Evolutionary conservation across 1,140 invertebrate species (phyloP), one percentile per base, ranked within the genome.

Genomic region (Sinonovacula constricta): DNA sequence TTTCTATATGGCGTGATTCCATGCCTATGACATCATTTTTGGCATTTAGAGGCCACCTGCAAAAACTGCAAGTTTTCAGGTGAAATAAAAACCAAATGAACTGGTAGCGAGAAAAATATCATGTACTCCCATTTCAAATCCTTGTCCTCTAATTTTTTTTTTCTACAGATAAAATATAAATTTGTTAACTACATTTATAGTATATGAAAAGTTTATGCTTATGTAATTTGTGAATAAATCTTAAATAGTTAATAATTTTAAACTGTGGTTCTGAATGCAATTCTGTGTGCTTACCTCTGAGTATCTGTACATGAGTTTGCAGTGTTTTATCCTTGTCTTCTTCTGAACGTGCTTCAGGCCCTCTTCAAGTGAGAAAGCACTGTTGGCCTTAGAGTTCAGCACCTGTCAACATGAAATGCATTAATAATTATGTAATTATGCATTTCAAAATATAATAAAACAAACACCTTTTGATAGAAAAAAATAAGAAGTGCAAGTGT

Each of bases 301-400:
- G 33, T 57, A 76, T 67, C 72, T 67, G 63, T 76, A 76, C 72
- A 76, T 76, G 7, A 76, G 62, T 59, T 76, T 76, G 33, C 72
- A 76, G 51, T 76, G 33, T 59, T 76, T 76, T 3, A 76, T 62
- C 28, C 67, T 76, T 28, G 57, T 66, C 7, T 62, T 68, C 51
- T 76, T 76, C 36, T 67, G 62, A n/a, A 76, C 30, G 15, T 76
- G 72, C 14, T 39, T 1, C 22, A 76, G 72, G 10, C 72, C 72
- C 45, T 76, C 62, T 15, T 76, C 62, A 28, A 76, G 39, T 15
- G 62, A 76, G 63, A 76, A 76, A 18, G 72, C 72, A 67, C 62
- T 76, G 63, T 76, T 76, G 34, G 66, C 62, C 56, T 66, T 49
- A 28, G 33, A 57, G 54, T 76, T 76, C n/a, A 76, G 39, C 24